These are phyloP conservation scores for Dryocosmus kuriphilus DNA, from an alignment of 2,888 invertebrate genomes.

Conservation along the genomic window DNA sequence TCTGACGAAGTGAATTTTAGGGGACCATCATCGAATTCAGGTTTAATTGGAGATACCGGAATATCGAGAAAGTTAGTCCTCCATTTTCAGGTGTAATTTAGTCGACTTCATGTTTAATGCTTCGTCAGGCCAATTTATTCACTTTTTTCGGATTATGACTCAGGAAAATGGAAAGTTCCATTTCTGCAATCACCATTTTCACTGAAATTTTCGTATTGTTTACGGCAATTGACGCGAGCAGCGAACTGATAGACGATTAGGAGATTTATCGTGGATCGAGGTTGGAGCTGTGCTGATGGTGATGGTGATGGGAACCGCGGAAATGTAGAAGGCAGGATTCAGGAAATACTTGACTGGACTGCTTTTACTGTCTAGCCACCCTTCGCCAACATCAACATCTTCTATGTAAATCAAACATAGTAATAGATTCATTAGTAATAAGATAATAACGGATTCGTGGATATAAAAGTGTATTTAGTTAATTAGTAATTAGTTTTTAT, in stretches of 20 bases:
- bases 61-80: neutral
- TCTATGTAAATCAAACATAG: neutral
- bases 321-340: conserved; percentile 9
- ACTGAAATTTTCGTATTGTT: neutral
- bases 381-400: neutral
- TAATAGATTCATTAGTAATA: neutral
- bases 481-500: neutral
- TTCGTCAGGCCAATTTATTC: neutral
- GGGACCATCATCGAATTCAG: neutral
- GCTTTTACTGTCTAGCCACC: conserved; percentile 13
- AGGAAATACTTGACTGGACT: conserved; percentile 15
- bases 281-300: conserved; percentile 19
- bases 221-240: neutral
- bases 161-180: too few relatives aligned
- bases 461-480: neutral
- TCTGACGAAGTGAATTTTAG: neutral
- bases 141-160: neutral
- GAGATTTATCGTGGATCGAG: conserved; percentile 9
- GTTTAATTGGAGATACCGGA: neutral
- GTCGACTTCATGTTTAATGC: neutral
- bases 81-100: neutral
- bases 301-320: conserved; percentile 8
- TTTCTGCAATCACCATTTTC: neutral
- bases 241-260: conserved; percentile 6
- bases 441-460: neutral